Evolutionary conservation across 37 sponge, comb jelly and placozoan genomes (phyloP).

Genomic region (Tethya wilhelma): DNA sequence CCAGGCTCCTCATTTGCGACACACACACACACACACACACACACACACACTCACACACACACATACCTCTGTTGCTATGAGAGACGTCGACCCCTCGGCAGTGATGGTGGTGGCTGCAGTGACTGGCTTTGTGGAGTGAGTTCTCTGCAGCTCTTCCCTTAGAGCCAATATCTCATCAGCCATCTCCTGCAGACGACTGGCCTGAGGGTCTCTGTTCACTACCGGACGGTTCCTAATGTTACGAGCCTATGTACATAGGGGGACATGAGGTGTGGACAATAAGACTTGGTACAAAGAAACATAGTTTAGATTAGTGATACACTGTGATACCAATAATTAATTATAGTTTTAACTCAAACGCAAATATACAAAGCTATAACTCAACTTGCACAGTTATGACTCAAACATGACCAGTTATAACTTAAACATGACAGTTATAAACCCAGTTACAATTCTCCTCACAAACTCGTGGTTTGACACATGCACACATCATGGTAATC

Average conservation of each 20-base stretch:
- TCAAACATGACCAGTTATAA: neutral
- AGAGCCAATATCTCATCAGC: conserved; percentile 67
- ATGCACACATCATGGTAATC: conserved; percentile 6
- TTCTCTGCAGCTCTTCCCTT: conserved; percentile 44
- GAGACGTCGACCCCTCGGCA: no score
- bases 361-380: neutral
- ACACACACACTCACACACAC: no score
- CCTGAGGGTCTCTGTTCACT: conserved; percentile 55
- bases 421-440: neutral
- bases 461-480: conserved; percentile 19
- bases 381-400: no score
- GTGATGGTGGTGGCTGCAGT: conserved; percentile 4
- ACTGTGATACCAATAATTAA: neutral
- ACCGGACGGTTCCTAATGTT: conserved; percentile 75
- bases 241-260: conserved; percentile 48
- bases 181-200: conserved; percentile 50
- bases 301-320: neutral
- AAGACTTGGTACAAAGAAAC: neutral
- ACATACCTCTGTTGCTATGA: no score
- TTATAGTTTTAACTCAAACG: no score
- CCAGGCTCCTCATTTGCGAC: no score
- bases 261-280: neutral
- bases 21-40: no score
- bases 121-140: neutral
- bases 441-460: neutral